Evolutionary conservation across 2,113 vertebrate genomes (phyloP), one percentile per base, ranked within the genome.

Genomic region (Tonatia bakeri): DNA sequence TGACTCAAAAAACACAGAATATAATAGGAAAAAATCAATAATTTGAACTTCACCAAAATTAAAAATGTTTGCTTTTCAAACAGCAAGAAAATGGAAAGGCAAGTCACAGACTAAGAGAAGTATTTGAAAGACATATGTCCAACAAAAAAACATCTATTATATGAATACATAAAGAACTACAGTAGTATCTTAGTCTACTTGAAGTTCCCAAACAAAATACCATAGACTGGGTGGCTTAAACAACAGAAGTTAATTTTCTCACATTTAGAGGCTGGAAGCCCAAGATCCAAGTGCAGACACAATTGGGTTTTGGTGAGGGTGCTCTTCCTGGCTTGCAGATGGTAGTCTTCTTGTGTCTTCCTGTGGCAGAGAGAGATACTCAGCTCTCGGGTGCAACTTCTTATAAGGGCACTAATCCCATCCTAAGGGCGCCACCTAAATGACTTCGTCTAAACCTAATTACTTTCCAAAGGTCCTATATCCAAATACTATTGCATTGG

Each of bases 11-110:
- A 87, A 12, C 38, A 89, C 47, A 47, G 85, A 33, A 47, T 43
- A 43, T 38, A 76, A 87, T 8, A 88, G 52, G 20, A 7, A 86
- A 38, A 94, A 77, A 26, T 38, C 16, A 64, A 45, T 80, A 47
- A 91, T 65, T 81, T 94, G 16, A 33, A 76, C 70, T 92, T 92
- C 28, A 92, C 10, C 47, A 56, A 88, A 73, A 92, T 59, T 73
- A 31, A 59, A 87, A 77, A n/a, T 40, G 77, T 73, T 56, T 75
- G 13, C 7, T 80, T n/a, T 86, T 92, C 47, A 76, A 59, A 56
- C 36, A 15, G 3, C 26, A 86, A 76, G 54, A 69, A 92, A 95
- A 81, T 31, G 28, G 56, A 81, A 82, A 82, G 36, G 5, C 24
- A 69, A 82, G 52, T 72, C 45, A 43, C 26, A 52, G 24, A 26